Base-by-base conservation (phyloP, 1,140 invertebrate genomes). In the Colletes gigas region DNA sequence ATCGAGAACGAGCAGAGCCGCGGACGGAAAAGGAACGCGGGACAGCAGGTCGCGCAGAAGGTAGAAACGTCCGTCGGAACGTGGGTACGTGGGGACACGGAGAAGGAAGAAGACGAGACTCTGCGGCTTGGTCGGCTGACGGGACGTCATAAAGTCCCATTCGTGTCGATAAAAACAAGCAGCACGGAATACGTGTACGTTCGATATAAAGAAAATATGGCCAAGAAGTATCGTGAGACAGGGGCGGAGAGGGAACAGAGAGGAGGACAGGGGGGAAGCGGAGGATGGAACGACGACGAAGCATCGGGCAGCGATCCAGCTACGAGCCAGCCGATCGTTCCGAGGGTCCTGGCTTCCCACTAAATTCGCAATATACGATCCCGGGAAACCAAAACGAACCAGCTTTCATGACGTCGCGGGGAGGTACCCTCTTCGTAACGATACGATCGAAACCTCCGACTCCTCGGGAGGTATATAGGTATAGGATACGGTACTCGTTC, bases 301-400 rank as follows among this genome's bases (percentile, higher is more conserved):
- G 72, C 65, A 83, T 81, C 82, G 85, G 84, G 86, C 78, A 78
- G 79, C 57, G 82, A 87, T 87, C 82, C 86, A 87, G 78, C 84
- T 77, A 84, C 84, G 85, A 87, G 76, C 81, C 71, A 86, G 78
- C 78, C 84, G 87, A 88, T 88, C 87, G 83, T 88, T 88, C 72
- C 79, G 87, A 84, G 84, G 87, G 84, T 86, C 84, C 82, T 68
- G 74, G 82, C 83, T 86, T 86, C 87, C 82, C 85, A 88, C 86
- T 88, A 88, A 88, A 88, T 88, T 88, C 82, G 85, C 86, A 88
- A 88, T 88, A 88, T 88, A 88, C 83, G 86, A 87, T 88, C 85
- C 85, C 82, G 86, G 85, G 86, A 83, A 88, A 87, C 72, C 86
- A 88, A 88, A 88, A 87, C 86, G 86, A 88, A 88, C 50, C 86